Evolutionary conservation across 2,888 invertebrate genomes (phyloP).

Genomic region (Steinernema carpocapsae): DNA sequence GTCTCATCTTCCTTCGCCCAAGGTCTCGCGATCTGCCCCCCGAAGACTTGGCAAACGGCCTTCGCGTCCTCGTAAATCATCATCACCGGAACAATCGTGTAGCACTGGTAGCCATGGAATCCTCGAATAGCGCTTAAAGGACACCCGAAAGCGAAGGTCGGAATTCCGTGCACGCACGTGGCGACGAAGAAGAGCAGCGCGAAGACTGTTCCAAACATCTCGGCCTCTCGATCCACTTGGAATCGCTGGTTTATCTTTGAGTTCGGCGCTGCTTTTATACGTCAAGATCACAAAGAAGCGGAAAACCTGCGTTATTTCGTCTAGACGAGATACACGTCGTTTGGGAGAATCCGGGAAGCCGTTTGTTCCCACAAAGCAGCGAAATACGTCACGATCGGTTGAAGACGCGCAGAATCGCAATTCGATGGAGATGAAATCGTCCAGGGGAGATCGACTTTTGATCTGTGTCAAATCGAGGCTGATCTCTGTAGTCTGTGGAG

Average conservation of each 20-base stretch:
- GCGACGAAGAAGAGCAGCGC: not conserved
- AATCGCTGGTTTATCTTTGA: not conserved
- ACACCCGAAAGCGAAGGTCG: not conserved
- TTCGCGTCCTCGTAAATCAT: conserved; percentile 16
- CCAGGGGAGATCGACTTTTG: too few species aligned
- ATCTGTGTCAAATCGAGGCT: too few species aligned
- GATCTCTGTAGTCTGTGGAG: too few species aligned
- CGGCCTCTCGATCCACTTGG: not conserved
- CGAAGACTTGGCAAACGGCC: conserved; percentile 7
- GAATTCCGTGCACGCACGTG: not conserved
- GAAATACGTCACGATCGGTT: too few species aligned
- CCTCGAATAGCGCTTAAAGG: not conserved
- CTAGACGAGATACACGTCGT: not conserved
- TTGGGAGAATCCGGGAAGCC: not conserved
- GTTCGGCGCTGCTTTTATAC: conserved; percentile 14
- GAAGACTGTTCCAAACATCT: not conserved
- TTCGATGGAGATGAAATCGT: too few species aligned
- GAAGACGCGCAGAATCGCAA: too few species aligned
- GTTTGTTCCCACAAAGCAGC: not conserved
- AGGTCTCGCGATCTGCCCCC: not conserved
- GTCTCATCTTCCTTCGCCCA: not conserved
- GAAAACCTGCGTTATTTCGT: not conserved
- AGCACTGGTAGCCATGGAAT: not conserved
- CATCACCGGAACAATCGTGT: not conserved
- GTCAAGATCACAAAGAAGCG: conserved; percentile 17